Percentiles rank a stretch among this genome's conserved stretches.
Evolutionary conservation across 2,888 invertebrate species (phyloP).

Genomic region (Polymixis lichenea): DNA sequence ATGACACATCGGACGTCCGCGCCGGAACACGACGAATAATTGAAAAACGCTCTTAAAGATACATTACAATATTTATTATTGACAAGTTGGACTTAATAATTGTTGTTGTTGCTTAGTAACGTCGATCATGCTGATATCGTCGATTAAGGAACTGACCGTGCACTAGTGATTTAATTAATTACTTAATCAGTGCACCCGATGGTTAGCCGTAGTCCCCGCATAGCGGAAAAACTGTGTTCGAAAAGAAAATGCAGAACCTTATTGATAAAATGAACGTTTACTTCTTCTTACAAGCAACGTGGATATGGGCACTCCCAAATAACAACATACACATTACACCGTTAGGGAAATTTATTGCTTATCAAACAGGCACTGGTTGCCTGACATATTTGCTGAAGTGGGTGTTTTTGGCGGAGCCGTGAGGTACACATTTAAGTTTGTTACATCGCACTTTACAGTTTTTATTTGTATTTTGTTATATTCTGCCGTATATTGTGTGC

Average conservation of each 20-base stretch:
- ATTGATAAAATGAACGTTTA: background rate
- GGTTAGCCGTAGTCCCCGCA: background rate
- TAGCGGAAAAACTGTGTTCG: background rate
- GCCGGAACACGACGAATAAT: conserved; percentile 53
- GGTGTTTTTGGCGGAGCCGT: too few relatives aligned
- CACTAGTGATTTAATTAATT: conserved; percentile 11
- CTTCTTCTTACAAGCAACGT: background rate
- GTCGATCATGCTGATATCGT: background rate
- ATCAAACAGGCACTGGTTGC: background rate
- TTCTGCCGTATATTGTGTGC: too few relatives aligned
- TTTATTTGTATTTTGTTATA: too few relatives aligned
- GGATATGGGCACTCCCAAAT: background rate
- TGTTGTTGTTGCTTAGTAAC: background rate
- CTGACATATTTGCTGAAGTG: too few relatives aligned
- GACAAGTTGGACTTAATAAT: background rate
- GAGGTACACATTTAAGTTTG: too few relatives aligned
- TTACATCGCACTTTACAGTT: too few relatives aligned
- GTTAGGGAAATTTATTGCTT: background rate
- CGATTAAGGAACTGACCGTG: conserved; percentile 4
- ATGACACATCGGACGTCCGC: conserved; percentile 53
- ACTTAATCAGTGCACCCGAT: background rate
- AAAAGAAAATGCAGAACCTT: conserved; percentile 1
- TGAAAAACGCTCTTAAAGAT: conserved; percentile 45
- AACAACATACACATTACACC: background rate
- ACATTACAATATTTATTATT: conserved; percentile 34